A percentile compares a stretch with the other conserved stretches of the same genome.
These are phyloP conservation scores for Andrena hattorfiana DNA, from an alignment of 2,888 invertebrate species.

Conservation along the genomic window DNA sequence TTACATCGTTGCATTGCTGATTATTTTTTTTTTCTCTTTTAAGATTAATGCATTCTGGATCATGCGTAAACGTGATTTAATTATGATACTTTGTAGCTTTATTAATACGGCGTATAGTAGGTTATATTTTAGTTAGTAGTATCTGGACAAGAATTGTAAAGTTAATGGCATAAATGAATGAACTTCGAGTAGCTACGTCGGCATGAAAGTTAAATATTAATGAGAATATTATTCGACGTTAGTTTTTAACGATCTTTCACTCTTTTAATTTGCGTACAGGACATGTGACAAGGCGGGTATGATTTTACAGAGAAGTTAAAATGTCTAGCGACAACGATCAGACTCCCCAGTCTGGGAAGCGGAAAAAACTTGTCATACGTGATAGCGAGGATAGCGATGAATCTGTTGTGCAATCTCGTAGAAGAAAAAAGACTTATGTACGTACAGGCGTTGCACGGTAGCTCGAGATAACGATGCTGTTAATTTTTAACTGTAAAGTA, in stretches of 20 bases:
- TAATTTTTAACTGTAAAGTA: neutral
- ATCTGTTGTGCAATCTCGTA: slow-evolving; percentile 73
- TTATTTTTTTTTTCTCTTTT: too few species aligned
- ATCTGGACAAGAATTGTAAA: too few species aligned
- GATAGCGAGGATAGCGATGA: slow-evolving; percentile 82
- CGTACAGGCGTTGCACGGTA: slow-evolving; percentile 45
- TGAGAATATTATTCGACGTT: neutral
- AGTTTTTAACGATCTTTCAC: slow-evolving; percentile 9
- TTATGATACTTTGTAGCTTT: too few species aligned
- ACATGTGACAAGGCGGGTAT: slow-evolving; percentile 67
- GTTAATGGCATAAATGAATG: neutral
- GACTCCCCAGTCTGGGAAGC: slow-evolving; percentile 74
- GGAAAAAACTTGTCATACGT: slow-evolving; percentile 73
- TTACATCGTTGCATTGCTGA: neutral
- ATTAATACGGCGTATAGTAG: neutral
- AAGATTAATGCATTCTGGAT: too few species aligned
- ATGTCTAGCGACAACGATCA: slow-evolving; percentile 80
- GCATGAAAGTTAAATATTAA: neutral
- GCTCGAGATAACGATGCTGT: neutral
- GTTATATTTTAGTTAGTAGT: too few species aligned
- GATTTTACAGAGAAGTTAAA: slow-evolving; percentile 66
- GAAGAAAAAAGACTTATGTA: slow-evolving; percentile 78
- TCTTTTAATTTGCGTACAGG: slow-evolving; percentile 46
- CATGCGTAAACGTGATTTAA: too few species aligned
- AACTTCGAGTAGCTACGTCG: neutral